phyloP scores from a whole-genome alignment of 2,888 invertebrate species.

The Cheilosia soror region DNA sequence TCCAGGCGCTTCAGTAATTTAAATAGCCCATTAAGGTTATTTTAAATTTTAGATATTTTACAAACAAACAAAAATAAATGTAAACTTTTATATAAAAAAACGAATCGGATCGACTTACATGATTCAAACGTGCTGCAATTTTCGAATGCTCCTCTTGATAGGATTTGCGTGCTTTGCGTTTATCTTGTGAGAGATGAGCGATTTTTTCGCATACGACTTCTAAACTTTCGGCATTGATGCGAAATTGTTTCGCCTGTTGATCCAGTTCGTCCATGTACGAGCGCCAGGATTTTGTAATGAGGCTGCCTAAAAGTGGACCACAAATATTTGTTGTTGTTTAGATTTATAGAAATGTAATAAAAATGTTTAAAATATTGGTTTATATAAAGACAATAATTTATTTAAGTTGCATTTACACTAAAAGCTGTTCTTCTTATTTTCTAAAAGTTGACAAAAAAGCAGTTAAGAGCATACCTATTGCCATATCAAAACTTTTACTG shows the following conservation, averaged over 20 bases:
- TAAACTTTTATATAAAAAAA: background rate
- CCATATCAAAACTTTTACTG: too few species aligned
- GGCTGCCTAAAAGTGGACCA: conserved; percentile 85
- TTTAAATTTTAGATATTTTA: background rate
- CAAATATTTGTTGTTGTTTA: background rate
- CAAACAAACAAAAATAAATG: background rate
- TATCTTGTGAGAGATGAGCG: conserved; percentile 92
- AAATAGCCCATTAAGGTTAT: conserved; percentile 1
- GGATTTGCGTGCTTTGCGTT: conserved; percentile 92
- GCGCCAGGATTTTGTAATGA: conserved; percentile 90
- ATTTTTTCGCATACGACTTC: conserved; percentile 93
- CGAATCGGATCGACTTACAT: conserved; percentile 85
- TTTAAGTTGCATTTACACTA: too few species aligned
- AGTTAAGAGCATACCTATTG: too few species aligned
- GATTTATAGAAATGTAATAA: background rate
- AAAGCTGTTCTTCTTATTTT: too few species aligned
- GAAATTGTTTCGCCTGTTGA: conserved; percentile 91
- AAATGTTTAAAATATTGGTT: background rate
- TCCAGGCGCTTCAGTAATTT: background rate
- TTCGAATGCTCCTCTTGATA: conserved; percentile 95
- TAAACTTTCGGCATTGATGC: conserved; percentile 93
- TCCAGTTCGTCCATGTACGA: conserved; percentile 96
- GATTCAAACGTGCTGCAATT: conserved; percentile 91
- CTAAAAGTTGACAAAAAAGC: too few species aligned
- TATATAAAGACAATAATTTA: too few species aligned